Evolutionary conservation across 1,140 invertebrate genomes (phyloP), one percentile per base, ranked within the genome.

Genomic region (Meteorus sp.): DNA sequence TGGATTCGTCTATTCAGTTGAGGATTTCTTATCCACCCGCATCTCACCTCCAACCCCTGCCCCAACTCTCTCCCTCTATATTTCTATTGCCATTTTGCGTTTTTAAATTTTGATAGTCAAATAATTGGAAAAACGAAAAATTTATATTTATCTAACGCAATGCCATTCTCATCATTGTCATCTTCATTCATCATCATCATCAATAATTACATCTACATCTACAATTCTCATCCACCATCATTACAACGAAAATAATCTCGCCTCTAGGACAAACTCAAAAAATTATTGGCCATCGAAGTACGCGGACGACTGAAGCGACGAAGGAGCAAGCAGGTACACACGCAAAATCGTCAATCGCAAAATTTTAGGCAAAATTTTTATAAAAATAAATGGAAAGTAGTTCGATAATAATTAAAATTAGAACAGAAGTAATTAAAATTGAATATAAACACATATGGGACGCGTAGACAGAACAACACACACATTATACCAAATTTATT

Each of bases 311-410:
- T 64, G 59, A 64, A 50, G 61, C 65, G 48, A 66, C 62, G 59
- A 60, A 69, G 68, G 59, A 71, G 55, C 37, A 62, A 74, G 59
- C 73, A 79, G 76, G 77, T 78, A 76, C 71, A 76, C 67, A 62
- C 48, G n/a, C n/a, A n/a, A n/a, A n/a, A 69, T 52, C 35, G 20
- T 39, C 47, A 58, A 45, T 29, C 25, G 15, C n/a, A n/a, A 43
- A 52, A 52, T 44, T 29, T 39, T 44, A 52, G 27, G 52, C 25
- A 52, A 11, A 35, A 44, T 27, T 44, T 27, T 13, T 31, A 52
- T 43, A 52, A 44, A 52, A 20, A 17, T 33, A 52, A 59, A 51
- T 23, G 17, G 5, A 23, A 25, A 23, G 41, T 20, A 53, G 41
- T 17, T 20, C 4, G 15, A 35, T 15, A 31, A 52, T 17, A 20